These are phyloP conservation scores for Actinia tenebrosa DNA, from an alignment of 64 coral and sea anemone genomes.

Conservation along the genomic window DNA sequence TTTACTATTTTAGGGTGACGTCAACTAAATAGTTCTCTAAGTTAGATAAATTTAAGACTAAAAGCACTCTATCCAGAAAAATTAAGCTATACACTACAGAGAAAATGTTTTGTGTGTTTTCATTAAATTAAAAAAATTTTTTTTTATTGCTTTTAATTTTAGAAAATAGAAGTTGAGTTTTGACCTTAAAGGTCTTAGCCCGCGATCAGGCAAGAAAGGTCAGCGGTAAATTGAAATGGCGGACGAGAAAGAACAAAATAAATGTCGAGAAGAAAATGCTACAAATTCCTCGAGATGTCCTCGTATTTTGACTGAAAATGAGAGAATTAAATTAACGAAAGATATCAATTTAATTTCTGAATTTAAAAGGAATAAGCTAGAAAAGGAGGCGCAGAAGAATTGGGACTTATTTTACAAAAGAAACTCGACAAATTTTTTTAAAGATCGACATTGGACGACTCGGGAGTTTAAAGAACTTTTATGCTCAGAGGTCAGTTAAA, in stretches of 20 bases:
- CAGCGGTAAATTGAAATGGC: slow-evolving; percentile 70
- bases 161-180: background rate
- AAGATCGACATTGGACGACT: slow-evolving; percentile 97
- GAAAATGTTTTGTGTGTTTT: background rate
- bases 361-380: slow-evolving; percentile 89
- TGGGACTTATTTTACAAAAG: slow-evolving; percentile 99
- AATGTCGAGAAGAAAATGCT: slow-evolving; percentile 3
- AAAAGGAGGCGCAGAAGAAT: slow-evolving; percentile 89
- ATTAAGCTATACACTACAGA: background rate
- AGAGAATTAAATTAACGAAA: slow-evolving; percentile 60
- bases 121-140: background rate
- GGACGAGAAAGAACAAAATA: slow-evolving; percentile 24
- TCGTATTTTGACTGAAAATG: slow-evolving; percentile 58
- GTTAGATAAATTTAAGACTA: too few relatives aligned
- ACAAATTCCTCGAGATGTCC: background rate
- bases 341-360: slow-evolving; percentile 80
- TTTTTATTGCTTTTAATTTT: background rate
- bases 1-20: too few relatives aligned
- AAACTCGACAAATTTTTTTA: slow-evolving; percentile 97
- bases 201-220: background rate
- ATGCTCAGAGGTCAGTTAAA: slow-evolving; percentile 13
- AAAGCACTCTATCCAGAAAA: background rate
- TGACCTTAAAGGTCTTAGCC: background rate
- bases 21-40: too few relatives aligned
- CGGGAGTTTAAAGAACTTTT: slow-evolving; percentile 70